A percentile compares a stretch with the other conserved stretches of the same genome.
Conservation (phyloP, 2,797 vertebrate genomes). For the Enteromius afrohamiltoni region DNA sequence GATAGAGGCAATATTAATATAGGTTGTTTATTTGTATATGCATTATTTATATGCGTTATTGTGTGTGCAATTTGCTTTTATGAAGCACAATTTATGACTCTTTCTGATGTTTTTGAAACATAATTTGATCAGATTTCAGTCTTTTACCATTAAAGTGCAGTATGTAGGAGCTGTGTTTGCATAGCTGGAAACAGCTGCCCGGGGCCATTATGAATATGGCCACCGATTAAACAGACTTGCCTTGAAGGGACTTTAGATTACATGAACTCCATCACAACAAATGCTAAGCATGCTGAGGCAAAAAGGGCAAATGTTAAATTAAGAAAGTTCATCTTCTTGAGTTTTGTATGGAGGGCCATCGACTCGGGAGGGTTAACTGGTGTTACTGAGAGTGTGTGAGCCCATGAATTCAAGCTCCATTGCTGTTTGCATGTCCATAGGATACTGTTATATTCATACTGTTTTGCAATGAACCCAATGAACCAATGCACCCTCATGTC, state of each 20-base stretch:
- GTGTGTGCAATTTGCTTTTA: background rate
- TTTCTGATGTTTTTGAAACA: background rate
- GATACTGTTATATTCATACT: background rate
- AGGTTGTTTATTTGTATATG: background rate
- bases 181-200: background rate
- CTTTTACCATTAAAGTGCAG: background rate
- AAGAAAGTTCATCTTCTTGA: background rate
- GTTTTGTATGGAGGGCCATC: background rate
- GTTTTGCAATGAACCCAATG: background rate
- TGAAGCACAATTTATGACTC: background rate
- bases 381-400: background rate
- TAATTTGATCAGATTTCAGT: background rate
- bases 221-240: background rate
- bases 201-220: constrained; percentile 3
- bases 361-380: background rate
- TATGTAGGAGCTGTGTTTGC: background rate
- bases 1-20: background rate
- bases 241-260: constrained; percentile 7
- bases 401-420: background rate
- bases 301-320: background rate
- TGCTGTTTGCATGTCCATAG: background rate
- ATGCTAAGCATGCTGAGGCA: constrained; percentile 5
- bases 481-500: background rate
- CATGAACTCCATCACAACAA: background rate
- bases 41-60: background rate